Base-by-base conservation (phyloP, 2,797 vertebrate genomes). In the Orestias chungarensis region DNA sequence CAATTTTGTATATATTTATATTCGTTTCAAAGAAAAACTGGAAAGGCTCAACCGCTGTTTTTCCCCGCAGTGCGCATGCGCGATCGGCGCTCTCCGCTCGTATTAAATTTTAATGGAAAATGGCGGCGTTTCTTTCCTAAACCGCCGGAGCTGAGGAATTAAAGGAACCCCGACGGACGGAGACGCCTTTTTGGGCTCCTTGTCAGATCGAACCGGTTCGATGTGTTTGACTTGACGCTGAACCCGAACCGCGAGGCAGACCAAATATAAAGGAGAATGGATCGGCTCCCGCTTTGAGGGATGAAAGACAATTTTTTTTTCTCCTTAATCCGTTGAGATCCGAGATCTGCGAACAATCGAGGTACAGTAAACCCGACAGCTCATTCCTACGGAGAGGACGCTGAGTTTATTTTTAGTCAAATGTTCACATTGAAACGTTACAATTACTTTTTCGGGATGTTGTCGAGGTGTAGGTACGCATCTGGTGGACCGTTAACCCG, bases 81-180 rank as follows among this genome's bases (percentile, higher is more conserved):
- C 93, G 85, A 83, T 81, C 65, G 31, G 86, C 71, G 70, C 71
- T 86, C 78, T 68, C 73, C 35, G 1, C 81, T 82, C 85, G 92
- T 94, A 93, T 95, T 93, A 94, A 94, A 93, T 90, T 94, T 95
- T 94, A 93, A 95, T 94, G 93, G 90, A 87, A 93, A 93, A 94
- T 95, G 93, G 94, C 94, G 93, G 93, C 92, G 91, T 92, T 94
- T 93, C 91, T 92, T 68, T 81, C 90, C 88, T 91, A 91, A 92
- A 93, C 88, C 90, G 81, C 86, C 86, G 84, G 83, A 91, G 88
- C 89, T 79, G 78, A 76, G 73, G 82, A 76, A 78, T 89, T n/a
- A 70, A 82, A 73, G 55, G 64, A 46, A 15, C 25, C 62, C 15
- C 49, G 2, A 66, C 40, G 25, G 3, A n/a, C 64, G 0, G 49